These are phyloP conservation scores for Zootermopsis nevadensis DNA, from an alignment of 2,888 invertebrate genomes.

Conservation along the genomic window DNA sequence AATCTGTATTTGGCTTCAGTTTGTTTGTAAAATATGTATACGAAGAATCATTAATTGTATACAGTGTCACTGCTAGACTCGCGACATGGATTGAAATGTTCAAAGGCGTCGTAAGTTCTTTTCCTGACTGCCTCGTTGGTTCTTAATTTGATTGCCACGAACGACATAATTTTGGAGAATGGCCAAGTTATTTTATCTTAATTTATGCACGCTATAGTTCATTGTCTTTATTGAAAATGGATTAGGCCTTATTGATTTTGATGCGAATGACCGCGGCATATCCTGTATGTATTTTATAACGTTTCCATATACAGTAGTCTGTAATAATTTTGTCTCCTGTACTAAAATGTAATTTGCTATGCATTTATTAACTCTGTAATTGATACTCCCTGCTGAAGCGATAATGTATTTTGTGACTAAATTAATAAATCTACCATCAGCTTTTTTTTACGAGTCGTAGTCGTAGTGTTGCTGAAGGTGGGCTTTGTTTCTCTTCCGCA, in stretches of 20 bases:
- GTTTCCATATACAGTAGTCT: neutral
- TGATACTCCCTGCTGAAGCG: neutral
- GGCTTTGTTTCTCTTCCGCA: no score
- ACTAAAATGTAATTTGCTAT: constrained; percentile 14
- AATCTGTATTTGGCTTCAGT: no score
- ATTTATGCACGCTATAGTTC: neutral
- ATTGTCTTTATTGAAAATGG: neutral
- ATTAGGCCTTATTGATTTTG: neutral
- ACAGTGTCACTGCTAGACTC: no score
- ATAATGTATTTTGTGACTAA: neutral
- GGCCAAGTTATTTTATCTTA: neutral
- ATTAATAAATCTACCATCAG: neutral
- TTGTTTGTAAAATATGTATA: no score
- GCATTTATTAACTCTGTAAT: neutral
- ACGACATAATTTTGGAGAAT: neutral
- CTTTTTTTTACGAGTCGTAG: no score
- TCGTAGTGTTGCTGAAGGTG: no score
- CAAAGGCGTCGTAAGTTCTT: no score
- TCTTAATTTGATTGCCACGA: no score
- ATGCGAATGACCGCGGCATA: neutral
- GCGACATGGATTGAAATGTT: no score
- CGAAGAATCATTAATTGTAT: no score
- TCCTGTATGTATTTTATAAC: neutral
- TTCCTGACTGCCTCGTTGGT: no score
- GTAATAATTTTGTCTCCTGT: neutral